phyloP scores from a whole-genome alignment of 2,797 vertebrate genomes.

The Macrochelys suwanniensis region DNA sequence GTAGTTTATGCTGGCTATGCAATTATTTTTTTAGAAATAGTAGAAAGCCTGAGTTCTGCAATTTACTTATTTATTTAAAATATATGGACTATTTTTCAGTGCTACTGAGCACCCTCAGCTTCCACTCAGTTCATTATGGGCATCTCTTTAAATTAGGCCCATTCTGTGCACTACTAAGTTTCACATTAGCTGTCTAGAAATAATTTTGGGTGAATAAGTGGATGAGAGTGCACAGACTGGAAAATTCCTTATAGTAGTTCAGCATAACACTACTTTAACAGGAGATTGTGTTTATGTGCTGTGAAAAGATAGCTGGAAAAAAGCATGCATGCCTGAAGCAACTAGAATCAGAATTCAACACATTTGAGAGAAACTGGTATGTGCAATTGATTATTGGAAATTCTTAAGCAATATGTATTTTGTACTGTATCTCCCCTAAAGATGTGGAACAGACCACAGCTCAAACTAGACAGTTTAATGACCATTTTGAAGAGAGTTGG shows the following conservation, averaged over 20 bases:
- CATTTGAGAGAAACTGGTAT: not conserved
- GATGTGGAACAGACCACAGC: not conserved
- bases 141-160: not conserved
- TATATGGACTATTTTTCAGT: conserved; percentile 25
- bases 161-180: not conserved
- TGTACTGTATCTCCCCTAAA: not conserved
- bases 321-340: conserved; percentile 42
- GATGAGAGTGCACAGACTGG: not conserved
- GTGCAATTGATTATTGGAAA: conserved; percentile 43
- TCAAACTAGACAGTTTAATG: not conserved
- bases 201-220: conserved; percentile 13
- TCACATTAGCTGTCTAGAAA: conserved; percentile 18
- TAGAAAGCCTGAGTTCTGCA: not conserved
- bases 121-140: not conserved
- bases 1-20: not conserved
- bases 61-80: conserved; percentile 34
- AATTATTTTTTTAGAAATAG: conserved; percentile 6
- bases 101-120: not conserved
- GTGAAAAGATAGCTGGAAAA: conserved; percentile 41
- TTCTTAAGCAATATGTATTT: conserved; percentile 27
- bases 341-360: conserved; percentile 39
- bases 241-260: conserved; percentile 42
- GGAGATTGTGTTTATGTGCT: conserved; percentile 24
- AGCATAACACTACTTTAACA: conserved; percentile 1
- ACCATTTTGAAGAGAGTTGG: not conserved